A percentile compares a stretch with the other conserved stretches of the same genome.
phyloP scores from a whole-genome alignment of 2,888 invertebrate species.

The Cryptocheilus praepositus region DNA sequence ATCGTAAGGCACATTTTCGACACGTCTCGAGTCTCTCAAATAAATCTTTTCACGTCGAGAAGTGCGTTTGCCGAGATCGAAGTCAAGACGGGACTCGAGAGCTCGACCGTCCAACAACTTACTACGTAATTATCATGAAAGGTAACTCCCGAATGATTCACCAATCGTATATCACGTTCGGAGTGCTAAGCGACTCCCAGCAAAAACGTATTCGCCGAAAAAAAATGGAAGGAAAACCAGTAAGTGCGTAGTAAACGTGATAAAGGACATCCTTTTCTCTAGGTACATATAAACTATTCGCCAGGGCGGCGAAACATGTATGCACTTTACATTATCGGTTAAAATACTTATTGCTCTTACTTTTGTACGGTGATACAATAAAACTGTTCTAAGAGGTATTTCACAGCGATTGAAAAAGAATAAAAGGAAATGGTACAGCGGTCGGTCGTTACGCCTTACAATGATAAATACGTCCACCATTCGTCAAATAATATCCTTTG shows the following conservation, averaged over 20 bases:
- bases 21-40: constrained; percentile 50
- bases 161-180: no score
- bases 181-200: no score
- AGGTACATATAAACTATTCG: no score
- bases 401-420: background rate
- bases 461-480: background rate
- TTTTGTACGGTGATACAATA: background rate
- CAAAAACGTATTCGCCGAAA: no score
- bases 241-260: no score
- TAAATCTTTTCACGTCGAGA: constrained; percentile 25
- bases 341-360: constrained; percentile 19
- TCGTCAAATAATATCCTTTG: background rate
- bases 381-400: background rate
- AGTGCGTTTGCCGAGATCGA: constrained; percentile 36
- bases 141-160: constrained; percentile 34
- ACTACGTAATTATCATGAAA: constrained; percentile 39
- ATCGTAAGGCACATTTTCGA: constrained; percentile 67
- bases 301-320: no score
- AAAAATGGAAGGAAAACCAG: no score
- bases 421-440: background rate
- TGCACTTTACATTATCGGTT: background rate
- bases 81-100: constrained; percentile 48
- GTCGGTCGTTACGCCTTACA: background rate
- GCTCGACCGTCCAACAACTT: constrained; percentile 34
- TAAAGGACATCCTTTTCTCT: no score